These are phyloP conservation scores for Magallana angulata DNA, from an alignment of 1,140 invertebrate genomes.

Conservation along the genomic window DNA sequence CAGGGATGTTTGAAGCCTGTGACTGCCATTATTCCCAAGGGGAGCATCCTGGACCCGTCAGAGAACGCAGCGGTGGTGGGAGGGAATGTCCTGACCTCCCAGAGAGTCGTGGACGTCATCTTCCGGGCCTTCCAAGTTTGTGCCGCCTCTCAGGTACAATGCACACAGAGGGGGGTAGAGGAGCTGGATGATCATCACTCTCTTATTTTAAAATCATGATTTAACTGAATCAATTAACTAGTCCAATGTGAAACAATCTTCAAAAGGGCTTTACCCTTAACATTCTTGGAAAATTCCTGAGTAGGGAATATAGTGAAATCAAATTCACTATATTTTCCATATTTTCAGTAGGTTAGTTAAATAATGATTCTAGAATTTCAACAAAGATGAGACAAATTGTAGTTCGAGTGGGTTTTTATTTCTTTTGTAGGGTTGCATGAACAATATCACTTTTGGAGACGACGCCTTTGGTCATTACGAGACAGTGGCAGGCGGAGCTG, in stretches of 20 bases:
- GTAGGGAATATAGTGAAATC: background rate
- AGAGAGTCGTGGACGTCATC: slow-evolving; percentile 97
- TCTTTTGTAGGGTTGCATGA: slow-evolving; percentile 92
- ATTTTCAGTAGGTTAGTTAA: background rate
- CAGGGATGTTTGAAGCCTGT: slow-evolving; percentile 95
- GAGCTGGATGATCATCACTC: background rate
- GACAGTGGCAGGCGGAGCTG: slow-evolving; percentile 98
- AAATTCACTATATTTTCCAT: background rate
- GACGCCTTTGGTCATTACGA: slow-evolving; percentile 95
- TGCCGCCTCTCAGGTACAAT: slow-evolving; percentile 92
- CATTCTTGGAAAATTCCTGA: too few relatives aligned
- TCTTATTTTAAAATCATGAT: too few relatives aligned
- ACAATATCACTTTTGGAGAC: slow-evolving; percentile 98
- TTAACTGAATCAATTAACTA: too few relatives aligned
- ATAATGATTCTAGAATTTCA: too few relatives aligned
- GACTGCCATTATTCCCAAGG: slow-evolving; percentile 90
- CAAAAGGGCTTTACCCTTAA: too few relatives aligned
- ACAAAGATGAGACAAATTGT: too few relatives aligned
- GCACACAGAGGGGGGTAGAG: background rate
- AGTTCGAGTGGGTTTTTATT: background rate
- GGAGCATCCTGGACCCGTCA: slow-evolving; percentile 92
- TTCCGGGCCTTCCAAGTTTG: slow-evolving; percentile 94
- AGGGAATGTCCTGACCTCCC: slow-evolving; percentile 98
- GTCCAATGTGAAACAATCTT: too few relatives aligned
- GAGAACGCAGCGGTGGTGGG: slow-evolving; percentile 98